A percentile compares a stretch with the other conserved stretches of the same genome.
These are phyloP conservation scores for Phortica okadai DNA, from an alignment of 2,888 invertebrate genomes.

Conservation along the genomic window DNA sequence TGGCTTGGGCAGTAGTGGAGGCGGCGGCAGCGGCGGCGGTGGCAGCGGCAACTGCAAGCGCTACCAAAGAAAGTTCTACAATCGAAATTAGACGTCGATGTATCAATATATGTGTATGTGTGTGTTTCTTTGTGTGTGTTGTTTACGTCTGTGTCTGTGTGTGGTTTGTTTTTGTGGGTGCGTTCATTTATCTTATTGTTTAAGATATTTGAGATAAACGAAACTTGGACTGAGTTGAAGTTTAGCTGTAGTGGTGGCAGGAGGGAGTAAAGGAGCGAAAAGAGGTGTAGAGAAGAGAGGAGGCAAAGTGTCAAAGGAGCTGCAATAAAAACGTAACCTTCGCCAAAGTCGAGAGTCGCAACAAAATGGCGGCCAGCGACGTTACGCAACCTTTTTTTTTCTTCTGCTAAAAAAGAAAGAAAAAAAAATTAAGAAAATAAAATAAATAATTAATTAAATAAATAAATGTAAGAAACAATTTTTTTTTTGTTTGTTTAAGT, in stretches of 20 bases:
- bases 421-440: not conserved
- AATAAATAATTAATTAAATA: slow-evolving; percentile 9
- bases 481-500: slow-evolving; percentile 29
- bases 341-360: not conserved
- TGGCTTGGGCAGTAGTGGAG: slow-evolving; percentile 45
- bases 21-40: slow-evolving; percentile 37
- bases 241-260: not conserved
- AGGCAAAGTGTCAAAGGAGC: not conserved
- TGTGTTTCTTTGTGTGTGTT: not conserved
- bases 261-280: too few relatives aligned
- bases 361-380: not conserved
- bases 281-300: not conserved
- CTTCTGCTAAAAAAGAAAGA: not conserved
- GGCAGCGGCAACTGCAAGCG: slow-evolving; percentile 70
- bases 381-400: not conserved
- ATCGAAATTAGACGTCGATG: slow-evolving; percentile 59
- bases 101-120: not conserved
- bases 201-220: not conserved
- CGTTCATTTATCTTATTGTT: not conserved
- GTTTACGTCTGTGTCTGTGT: not conserved
- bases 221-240: slow-evolving; percentile 9
- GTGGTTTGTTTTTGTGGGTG: not conserved
- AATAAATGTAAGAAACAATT: slow-evolving; percentile 40
- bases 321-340: not conserved
- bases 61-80: slow-evolving; percentile 76